phyloP scores from a whole-genome alignment of 2,888 invertebrate species.

The Hemistola chrysoprasaria region DNA sequence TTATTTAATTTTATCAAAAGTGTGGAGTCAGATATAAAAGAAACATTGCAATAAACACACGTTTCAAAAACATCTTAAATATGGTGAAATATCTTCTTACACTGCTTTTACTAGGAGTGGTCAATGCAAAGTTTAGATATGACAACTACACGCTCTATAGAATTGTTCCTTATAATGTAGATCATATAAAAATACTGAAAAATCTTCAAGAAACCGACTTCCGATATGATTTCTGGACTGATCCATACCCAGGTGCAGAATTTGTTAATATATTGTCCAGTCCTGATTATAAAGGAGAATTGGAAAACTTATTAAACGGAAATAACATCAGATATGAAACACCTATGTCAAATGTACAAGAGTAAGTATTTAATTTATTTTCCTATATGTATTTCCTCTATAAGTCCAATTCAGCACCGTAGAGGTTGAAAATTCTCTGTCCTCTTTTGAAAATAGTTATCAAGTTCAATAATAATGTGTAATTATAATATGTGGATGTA shows the following conservation, averaged over 20 bases:
- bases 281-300: conserved; percentile 46
- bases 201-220: conserved; percentile 56
- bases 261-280: conserved; percentile 60
- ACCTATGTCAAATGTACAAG: conserved; percentile 64
- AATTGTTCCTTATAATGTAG: conserved; percentile 58
- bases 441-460: too few relatives aligned
- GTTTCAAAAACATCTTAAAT: conserved; percentile 3
- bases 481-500: too few relatives aligned
- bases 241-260: conserved; percentile 39
- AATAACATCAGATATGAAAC: conserved; percentile 56
- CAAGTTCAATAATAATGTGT: too few relatives aligned
- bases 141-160: conserved; percentile 68
- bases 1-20: too few relatives aligned
- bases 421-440: not conserved
- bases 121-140: conserved; percentile 38
- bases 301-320: conserved; percentile 45
- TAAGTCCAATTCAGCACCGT: not conserved
- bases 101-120: conserved; percentile 21
- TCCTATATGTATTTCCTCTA: not conserved
- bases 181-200: conserved; percentile 64
- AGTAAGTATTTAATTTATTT: conserved; percentile 48
- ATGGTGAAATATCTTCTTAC: conserved; percentile 26
- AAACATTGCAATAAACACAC: too few relatives aligned
- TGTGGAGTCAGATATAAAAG: too few relatives aligned
- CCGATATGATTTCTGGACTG: conserved; percentile 63